Evolutionary conservation across 1,140 invertebrate genomes (phyloP), one percentile per base, ranked within the genome.

Genomic region (Dreissena polymorpha): DNA sequence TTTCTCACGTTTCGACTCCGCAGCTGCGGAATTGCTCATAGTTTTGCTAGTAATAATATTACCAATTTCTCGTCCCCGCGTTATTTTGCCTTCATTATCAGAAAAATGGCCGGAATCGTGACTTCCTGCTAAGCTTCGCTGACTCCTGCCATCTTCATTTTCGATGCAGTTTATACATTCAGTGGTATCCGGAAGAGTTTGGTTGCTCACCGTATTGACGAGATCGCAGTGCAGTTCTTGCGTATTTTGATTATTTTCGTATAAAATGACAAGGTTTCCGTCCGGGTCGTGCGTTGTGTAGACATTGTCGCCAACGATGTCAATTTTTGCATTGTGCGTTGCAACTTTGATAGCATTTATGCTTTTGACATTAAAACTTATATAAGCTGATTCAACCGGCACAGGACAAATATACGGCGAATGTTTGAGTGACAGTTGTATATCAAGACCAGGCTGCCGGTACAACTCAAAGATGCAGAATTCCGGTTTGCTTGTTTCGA

Each of bases 381-480:
- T 69, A 50, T 63, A 76, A 21, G 77, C 68, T 50, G 71, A 74
- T 21, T 81, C 67, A 16, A 82, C 65, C 23, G 77, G 72, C 10
- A 71, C 18, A 10, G 85, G 85, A 49, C 49, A 80, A 0, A 86
- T 70, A 67, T 78, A 68, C 23, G 39, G 72, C 50, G 78, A 84
- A 10, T 68, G 51, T 78, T 86, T 86, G 10, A 86, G 51, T 21
- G 81, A 74, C n/a, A 86, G 65, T 53, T 85, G 85, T 49, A 86
- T 74, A 50, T 84, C 78, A 1, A 86, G 55, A 0, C 85, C 83
- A 8, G 64, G 65, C 23, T 81, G 76, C 14, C 25, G 55, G 64
- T 86, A 86, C 12, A 86, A 29, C 57, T 65, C 39, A 72, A 86
- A 86, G n/a, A 79, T 72, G 53, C 83, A 86, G 67, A 86, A 86